A percentile compares a stretch with the other conserved stretches of the same genome.
phyloP scores from a whole-genome alignment of 2,888 invertebrate genomes.

The Dryomyza anilis region DNA sequence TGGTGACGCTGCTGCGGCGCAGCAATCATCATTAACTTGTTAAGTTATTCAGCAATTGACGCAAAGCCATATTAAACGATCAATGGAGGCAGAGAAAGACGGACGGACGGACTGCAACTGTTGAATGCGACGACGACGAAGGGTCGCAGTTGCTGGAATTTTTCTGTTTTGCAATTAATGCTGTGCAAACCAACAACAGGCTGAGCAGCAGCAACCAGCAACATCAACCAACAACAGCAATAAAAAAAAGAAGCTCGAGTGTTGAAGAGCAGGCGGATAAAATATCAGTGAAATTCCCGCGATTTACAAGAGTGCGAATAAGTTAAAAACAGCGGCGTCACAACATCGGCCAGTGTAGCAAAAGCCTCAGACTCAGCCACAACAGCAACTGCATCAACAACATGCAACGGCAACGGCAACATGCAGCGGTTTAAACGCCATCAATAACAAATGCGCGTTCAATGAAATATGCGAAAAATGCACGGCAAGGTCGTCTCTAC shows the following conservation, averaged over 20 bases:
- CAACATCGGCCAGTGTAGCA: not conserved
- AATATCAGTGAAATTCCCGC: slow-evolving; percentile 35
- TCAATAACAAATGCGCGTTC: slow-evolving; percentile 30
- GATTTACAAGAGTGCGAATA: slow-evolving; percentile 49
- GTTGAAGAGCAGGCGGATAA: not conserved
- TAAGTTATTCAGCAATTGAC: slow-evolving; percentile 36
- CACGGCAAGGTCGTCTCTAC: slow-evolving; percentile 51
- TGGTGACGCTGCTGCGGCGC: not conserved
- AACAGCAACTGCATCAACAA: slow-evolving; percentile 28
- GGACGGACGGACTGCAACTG: not conserved
- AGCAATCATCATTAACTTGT: slow-evolving; percentile 29
- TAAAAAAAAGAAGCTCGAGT: not conserved
- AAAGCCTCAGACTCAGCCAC: slow-evolving; percentile 18
- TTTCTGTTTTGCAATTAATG: slow-evolving; percentile 2
- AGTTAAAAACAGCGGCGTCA: slow-evolving; percentile 17
- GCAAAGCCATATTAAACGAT: slow-evolving; percentile 23
- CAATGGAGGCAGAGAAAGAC: not conserved
- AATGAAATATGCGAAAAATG: slow-evolving; percentile 54
- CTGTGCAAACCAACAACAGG: not conserved
- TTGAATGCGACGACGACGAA: not conserved
- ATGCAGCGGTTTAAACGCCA: slow-evolving; percentile 12
- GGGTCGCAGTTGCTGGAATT: not conserved
- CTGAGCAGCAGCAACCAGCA: not conserved
- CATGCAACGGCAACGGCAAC: not conserved
- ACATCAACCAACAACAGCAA: not conserved